Conservation (phyloP, 2,113 vertebrate genomes). For the Tyrannus savana region DNA sequence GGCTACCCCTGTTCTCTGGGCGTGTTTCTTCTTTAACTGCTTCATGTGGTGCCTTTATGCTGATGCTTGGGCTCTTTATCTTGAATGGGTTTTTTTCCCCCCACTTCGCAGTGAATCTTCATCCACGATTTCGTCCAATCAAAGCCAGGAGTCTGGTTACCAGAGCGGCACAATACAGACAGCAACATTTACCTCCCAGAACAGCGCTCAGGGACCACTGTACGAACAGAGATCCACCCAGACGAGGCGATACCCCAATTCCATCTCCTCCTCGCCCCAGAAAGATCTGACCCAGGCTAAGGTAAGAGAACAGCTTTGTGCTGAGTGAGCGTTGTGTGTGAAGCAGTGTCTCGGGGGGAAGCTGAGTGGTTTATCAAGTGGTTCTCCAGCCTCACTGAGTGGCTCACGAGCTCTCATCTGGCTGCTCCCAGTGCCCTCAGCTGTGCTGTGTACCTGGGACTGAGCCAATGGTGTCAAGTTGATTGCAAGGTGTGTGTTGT, state of each 20-base stretch:
- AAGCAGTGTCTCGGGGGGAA: rapidly evolving
- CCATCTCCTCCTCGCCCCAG: slow-evolving; percentile 90
- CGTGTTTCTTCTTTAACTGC: background rate
- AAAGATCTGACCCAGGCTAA: slow-evolving; percentile 93
- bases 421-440: background rate
- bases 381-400: background rate
- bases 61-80: background rate
- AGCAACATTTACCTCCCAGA: slow-evolving; percentile 83
- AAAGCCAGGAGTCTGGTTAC: slow-evolving; percentile 85
- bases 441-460: background rate
- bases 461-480: background rate
- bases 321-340: background rate
- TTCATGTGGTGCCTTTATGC: background rate
- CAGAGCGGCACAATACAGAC: slow-evolving; percentile 80
- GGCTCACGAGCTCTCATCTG: background rate
- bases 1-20: background rate
- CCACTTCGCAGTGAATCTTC: slow-evolving; percentile 82
- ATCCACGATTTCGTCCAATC: slow-evolving; percentile 85
- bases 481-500: background rate
- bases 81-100: too few species aligned
- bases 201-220: slow-evolving; percentile 83
- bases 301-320: slow-evolving; percentile 67
- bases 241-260: slow-evolving; percentile 88
- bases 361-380: background rate
- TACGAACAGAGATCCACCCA: slow-evolving; percentile 94